Evolutionary conservation across 2,113 vertebrate species (phyloP).

Genomic region (Stercorarius parasiticus): DNA sequence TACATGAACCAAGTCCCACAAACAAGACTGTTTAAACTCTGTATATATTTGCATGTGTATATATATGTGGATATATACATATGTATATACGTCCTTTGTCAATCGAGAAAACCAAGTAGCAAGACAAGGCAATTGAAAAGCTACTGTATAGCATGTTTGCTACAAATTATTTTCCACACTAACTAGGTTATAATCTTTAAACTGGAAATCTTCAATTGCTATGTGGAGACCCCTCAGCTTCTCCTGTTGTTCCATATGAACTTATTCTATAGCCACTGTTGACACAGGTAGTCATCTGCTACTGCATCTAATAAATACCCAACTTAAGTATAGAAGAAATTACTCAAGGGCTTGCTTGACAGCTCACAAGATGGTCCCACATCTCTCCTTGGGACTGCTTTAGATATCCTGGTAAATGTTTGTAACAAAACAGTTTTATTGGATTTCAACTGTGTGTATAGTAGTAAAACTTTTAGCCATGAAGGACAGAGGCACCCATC

Average conservation of each 20-base stretch:
- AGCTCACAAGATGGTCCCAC: neutral
- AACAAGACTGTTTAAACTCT: neutral
- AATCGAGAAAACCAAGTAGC: neutral
- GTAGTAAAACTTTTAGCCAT: neutral
- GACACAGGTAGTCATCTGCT: neutral
- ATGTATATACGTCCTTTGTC: neutral
- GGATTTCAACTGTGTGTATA: neutral
- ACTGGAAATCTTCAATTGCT: neutral
- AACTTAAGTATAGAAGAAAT: neutral
- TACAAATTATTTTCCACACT: neutral
- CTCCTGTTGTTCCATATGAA: neutral
- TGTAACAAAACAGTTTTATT: neutral
- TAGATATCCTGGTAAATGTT: neutral
- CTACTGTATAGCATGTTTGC: neutral
- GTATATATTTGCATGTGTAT: rapidly evolving
- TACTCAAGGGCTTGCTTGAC: neutral
- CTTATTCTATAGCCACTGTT: too few species aligned
- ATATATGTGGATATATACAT: neutral
- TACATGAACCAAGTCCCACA: neutral
- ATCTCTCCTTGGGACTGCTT: neutral
- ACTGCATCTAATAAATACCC: neutral
- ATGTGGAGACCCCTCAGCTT: neutral
- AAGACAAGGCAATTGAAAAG: neutral
- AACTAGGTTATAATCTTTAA: neutral
- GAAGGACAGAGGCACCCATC: neutral